These are phyloP conservation scores for Sturnira hondurensis DNA, from an alignment of 2,113 vertebrate genomes.

Conservation along the genomic window DNA sequence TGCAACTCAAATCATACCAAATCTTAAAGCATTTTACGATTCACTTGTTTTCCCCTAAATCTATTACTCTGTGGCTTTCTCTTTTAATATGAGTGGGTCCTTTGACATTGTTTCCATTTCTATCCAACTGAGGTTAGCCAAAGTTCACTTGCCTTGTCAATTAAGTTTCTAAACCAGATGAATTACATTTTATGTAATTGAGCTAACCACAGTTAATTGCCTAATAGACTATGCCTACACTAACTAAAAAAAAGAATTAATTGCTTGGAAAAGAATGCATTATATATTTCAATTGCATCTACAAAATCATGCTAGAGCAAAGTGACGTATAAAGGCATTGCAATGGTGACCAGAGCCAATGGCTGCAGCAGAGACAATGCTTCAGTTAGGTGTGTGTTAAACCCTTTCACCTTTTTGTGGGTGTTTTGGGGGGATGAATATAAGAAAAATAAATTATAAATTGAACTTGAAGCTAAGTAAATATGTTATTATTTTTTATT, in stretches of 20 bases:
- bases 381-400: neutral
- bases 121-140: constrained; percentile 40
- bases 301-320: neutral
- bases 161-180: constrained; percentile 59
- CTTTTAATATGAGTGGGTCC: neutral
- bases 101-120: neutral
- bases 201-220: constrained; percentile 66
- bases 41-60: fast-evolving
- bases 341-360: neutral
- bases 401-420: neutral
- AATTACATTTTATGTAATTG: constrained; percentile 69
- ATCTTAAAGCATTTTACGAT: neutral
- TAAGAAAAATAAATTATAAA: neutral
- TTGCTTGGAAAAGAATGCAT: constrained; percentile 66
- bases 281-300: constrained; percentile 53
- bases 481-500: neutral
- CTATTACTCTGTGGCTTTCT: no score
- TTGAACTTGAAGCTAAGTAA: neutral
- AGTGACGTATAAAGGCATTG: constrained; percentile 12
- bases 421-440: neutral
- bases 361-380: neutral
- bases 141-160: constrained; percentile 58
- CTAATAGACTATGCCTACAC: constrained; percentile 64
- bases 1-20: neutral
- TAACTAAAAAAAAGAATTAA: constrained; percentile 62